phyloP scores from a whole-genome alignment of 2,888 invertebrate genomes.

The Zonitis immaculata region DNA sequence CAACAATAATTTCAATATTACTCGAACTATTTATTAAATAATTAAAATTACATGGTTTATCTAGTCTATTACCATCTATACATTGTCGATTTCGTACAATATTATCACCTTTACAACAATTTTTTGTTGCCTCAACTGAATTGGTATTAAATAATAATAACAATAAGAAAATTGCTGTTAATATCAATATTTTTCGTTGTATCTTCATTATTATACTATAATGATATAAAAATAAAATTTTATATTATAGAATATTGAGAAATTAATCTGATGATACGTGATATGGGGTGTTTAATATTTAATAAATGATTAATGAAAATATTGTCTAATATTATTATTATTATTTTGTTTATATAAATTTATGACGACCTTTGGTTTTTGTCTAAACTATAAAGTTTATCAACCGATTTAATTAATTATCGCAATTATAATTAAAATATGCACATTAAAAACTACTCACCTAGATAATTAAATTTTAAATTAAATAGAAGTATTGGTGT shows the following conservation, averaged over 20 bases:
- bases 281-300: neutral
- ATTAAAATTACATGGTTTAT: neutral
- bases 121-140: neutral
- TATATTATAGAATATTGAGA: neutral
- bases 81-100: neutral
- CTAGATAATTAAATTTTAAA: too few relatives aligned
- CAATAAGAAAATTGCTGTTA: too few relatives aligned
- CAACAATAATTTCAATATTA: neutral
- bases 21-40: neutral
- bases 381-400: too few relatives aligned
- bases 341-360: neutral
- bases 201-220: neutral
- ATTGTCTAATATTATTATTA: too few relatives aligned
- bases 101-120: conserved; percentile 6
- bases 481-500: too few relatives aligned
- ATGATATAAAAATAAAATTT: too few relatives aligned
- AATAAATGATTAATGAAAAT: neutral
- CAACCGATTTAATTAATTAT: too few relatives aligned
- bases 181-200: neutral
- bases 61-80: neutral
- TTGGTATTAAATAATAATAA: neutral
- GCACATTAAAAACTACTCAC: too few relatives aligned
- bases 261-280: neutral
- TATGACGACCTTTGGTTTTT: neutral
- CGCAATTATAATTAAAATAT: too few relatives aligned